Percentiles rank a stretch among this genome's conserved stretches.
Evolutionary conservation across 2,113 vertebrate genomes (phyloP).

Genomic region (Corythornis cristatus): DNA sequence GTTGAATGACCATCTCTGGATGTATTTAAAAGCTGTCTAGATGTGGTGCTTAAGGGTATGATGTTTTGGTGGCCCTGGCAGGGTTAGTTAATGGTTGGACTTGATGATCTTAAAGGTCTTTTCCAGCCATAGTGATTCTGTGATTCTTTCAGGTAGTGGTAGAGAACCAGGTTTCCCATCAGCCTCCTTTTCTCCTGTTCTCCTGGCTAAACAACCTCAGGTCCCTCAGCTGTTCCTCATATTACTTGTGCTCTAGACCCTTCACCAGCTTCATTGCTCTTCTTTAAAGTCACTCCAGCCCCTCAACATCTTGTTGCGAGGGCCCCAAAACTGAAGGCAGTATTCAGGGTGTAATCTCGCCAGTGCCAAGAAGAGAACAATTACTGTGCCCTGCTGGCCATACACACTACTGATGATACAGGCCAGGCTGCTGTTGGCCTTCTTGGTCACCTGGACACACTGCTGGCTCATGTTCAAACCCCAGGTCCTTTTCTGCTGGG

Average conservation of each 20-base stretch:
- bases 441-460: not conserved
- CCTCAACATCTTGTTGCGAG: not conserved
- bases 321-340: not conserved
- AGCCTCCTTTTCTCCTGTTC: not conserved
- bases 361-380: fast-evolving
- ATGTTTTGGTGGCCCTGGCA: too few species aligned
- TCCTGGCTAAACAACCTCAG: not conserved
- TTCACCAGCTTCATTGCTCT: not conserved
- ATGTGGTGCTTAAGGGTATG: too few species aligned
- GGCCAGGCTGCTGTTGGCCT: fast-evolving
- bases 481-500: not conserved
- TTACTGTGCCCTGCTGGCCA: not conserved
- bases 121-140: too few species aligned
- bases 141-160: not conserved
- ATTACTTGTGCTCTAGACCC: not conserved
- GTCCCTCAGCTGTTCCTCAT: fast-evolving
- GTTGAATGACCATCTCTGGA: too few species aligned
- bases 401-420: fast-evolving
- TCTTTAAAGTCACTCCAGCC: fast-evolving
- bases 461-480: not conserved
- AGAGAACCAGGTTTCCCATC: fast-evolving
- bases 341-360: fast-evolving
- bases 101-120: too few species aligned
- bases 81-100: too few species aligned
- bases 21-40: too few species aligned